phyloP scores from a whole-genome alignment of 2,888 invertebrate genomes.

The Drosophila tripunctata region DNA sequence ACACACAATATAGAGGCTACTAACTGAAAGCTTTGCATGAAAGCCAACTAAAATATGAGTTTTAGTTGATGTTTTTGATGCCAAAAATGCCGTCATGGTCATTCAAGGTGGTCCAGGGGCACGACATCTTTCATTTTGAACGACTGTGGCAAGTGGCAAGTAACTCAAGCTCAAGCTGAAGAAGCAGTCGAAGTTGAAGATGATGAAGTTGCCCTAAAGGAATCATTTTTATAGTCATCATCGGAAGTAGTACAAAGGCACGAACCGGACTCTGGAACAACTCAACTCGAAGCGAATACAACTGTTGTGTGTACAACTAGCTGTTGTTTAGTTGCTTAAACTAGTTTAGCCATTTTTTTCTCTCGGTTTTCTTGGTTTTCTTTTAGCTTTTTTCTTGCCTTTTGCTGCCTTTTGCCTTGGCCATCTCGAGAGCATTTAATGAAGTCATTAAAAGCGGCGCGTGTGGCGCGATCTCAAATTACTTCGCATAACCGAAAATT shows the following conservation, averaged over 20 bases:
- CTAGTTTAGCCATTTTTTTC: conserved; percentile 22
- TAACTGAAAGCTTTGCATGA: no score
- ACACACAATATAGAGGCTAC: no score
- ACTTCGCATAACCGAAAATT: conserved; percentile 82
- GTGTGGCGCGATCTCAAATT: conserved; percentile 83
- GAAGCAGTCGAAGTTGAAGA: conserved; percentile 2
- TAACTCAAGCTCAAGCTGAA: no score
- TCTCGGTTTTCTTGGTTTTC: background rate
- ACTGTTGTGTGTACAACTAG: conserved; percentile 9
- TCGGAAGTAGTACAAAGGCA: conserved; percentile 65
- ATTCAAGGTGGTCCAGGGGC: conserved; percentile 47
- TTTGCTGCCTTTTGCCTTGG: conserved; percentile 12
- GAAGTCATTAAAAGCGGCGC: conserved; percentile 83
- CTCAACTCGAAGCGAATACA: background rate
- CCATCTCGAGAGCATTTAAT: conserved; percentile 75
- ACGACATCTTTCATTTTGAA: conserved; percentile 45
- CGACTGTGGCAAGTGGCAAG: conserved; percentile 16
- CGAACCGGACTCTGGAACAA: conserved; percentile 9
- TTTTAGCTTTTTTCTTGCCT: background rate
- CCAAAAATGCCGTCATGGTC: conserved; percentile 18
- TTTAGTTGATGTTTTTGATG: no score
- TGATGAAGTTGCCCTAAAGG: conserved; percentile 65
- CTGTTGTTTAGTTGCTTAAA: conserved; percentile 24
- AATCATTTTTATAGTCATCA: conserved; percentile 74
- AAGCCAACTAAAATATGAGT: no score